These are phyloP conservation scores for Parasteatoda lunata DNA, from an alignment of 2,888 invertebrate species.

Conservation along the genomic window DNA sequence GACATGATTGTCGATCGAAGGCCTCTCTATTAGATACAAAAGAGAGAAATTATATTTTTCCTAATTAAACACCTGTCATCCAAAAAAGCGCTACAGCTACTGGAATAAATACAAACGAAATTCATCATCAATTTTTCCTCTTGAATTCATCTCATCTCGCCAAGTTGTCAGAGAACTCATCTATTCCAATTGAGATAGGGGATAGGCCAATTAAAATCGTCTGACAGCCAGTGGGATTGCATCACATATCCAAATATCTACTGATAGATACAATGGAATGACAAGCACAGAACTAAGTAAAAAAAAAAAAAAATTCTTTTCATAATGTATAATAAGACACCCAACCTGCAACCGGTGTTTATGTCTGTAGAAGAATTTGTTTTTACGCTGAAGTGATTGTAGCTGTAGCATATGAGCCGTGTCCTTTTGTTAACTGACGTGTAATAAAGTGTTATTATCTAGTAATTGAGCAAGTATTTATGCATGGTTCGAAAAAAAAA, in stretches of 20 bases:
- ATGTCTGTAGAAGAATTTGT: slow-evolving; percentile 39
- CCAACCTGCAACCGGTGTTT: slow-evolving; percentile 43
- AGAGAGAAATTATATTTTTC: slow-evolving; percentile 41
- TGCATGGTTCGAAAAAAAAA: no score
- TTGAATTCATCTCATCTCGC: slow-evolving; percentile 36
- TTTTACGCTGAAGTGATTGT: slow-evolving; percentile 7
- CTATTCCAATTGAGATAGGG: slow-evolving; percentile 35
- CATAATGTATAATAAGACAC: slow-evolving; percentile 49
- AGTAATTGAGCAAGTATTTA: slow-evolving; percentile 1
- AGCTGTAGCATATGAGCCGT: slow-evolving; percentile 25
- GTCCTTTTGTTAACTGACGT: slow-evolving; percentile 27
- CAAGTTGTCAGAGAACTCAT: slow-evolving; percentile 16
- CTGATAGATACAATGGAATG: slow-evolving; percentile 58
- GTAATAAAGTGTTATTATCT: slow-evolving; percentile 7
- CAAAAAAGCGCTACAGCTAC: slow-evolving; percentile 6
- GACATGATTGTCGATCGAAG: background rate
- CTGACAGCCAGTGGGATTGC: slow-evolving; percentile 53
- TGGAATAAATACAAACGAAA: slow-evolving; percentile 32
- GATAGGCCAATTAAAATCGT: slow-evolving; percentile 59
- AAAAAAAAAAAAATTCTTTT: slow-evolving; percentile 32
- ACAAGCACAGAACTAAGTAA: slow-evolving; percentile 31
- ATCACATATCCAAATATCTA: slow-evolving; percentile 47
- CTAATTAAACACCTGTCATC: slow-evolving; percentile 63
- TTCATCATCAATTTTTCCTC: slow-evolving; percentile 43
- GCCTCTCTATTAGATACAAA: background rate